Evolutionary conservation across 2,888 invertebrate genomes (phyloP), one percentile per base, ranked within the genome.

Genomic region (Noctua janthina): DNA sequence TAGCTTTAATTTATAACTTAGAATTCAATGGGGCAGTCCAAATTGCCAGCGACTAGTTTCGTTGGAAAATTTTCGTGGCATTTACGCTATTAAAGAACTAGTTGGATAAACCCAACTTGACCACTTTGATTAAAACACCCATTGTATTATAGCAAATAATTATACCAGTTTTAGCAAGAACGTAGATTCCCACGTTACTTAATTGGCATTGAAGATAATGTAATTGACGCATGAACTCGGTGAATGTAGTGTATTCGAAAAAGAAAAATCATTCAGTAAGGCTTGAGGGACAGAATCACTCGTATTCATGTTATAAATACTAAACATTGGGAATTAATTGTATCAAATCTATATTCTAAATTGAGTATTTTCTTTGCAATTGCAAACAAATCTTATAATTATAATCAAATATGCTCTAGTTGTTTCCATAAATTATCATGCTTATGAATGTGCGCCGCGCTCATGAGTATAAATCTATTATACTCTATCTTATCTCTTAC

Each of bases 131-230:
- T 71, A 62, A 62, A 54, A 72, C 54, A 23, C 15, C 46, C 17
- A 83, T 68, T 83, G 51, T 54, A 29, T 29, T 29, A n/a, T 13
- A 54, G 23, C 2, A 39, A 76, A 67, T 56, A 43, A 83, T 62
- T 54, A 68, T n/a, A 83, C 39, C 51, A 29, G 66, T 35, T 76
- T 59, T 46, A 29, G 10, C 56, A 51, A 46, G 7, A 62, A 54
- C 23, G 8, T 78, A 23, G 23, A 66, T 71, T 83, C 71, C 51
- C 82, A 78, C 83, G 71, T 46, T 71, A n/a, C 68, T 49, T 46
- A 46, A 43, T 64, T 59, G n/a, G 56, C 70, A 78, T 83, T 77
- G 2, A 43, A 66, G 29, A 51, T 35, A 62, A 23, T 51, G 4
- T 56, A 46, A 46, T 64, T 49, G 29, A 71, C 54, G 23, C 64